Conservation (phyloP, 2,888 invertebrate genomes). For the Tachina fera region DNA sequence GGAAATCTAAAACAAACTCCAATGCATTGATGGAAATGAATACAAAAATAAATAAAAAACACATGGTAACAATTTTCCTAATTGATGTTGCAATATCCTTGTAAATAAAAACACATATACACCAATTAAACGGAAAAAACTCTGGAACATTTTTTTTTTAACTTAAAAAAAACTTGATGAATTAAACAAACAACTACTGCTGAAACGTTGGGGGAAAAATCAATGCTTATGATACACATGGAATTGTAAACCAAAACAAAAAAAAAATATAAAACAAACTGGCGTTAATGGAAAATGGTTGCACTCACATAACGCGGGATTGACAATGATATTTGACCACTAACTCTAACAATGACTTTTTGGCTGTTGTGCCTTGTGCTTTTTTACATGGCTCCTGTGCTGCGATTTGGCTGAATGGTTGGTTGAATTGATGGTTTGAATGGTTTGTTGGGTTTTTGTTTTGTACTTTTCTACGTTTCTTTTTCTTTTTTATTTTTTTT, state of each 20-base stretch:
- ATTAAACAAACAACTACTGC: constrained; percentile 60
- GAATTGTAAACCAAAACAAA: constrained; percentile 44
- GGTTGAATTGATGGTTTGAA: constrained; percentile 56
- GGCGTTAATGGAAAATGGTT: constrained; percentile 78
- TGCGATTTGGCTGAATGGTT: constrained; percentile 60
- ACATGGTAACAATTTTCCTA: constrained; percentile 75
- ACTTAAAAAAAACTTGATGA: constrained; percentile 43
- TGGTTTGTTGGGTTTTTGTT: constrained; percentile 34
- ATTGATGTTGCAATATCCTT: constrained; percentile 80
- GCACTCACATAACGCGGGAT: constrained; percentile 77
- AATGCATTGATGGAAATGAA: constrained; percentile 64
- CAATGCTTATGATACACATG: constrained; percentile 57
- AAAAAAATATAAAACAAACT: constrained; percentile 33
- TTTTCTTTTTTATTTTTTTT: constrained; percentile 1
- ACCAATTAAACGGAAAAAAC: constrained; percentile 22
- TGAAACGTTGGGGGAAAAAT: constrained; percentile 58
- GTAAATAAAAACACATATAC: constrained; percentile 72
- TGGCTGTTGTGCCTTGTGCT: constrained; percentile 18
- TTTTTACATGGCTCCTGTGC: constrained; percentile 37
- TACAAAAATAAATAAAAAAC: constrained; percentile 75
- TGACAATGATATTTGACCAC: constrained; percentile 79
- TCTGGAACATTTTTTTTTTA: constrained; percentile 30
- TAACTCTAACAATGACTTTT: constrained; percentile 71
- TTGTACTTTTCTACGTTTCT: constrained; percentile 32
- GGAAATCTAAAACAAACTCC: constrained; percentile 56